Percentiles rank a stretch among this genome's conserved stretches.
Evolutionary conservation across 1,140 invertebrate genomes (phyloP).

Genomic region (Chrysoperla carnea): DNA sequence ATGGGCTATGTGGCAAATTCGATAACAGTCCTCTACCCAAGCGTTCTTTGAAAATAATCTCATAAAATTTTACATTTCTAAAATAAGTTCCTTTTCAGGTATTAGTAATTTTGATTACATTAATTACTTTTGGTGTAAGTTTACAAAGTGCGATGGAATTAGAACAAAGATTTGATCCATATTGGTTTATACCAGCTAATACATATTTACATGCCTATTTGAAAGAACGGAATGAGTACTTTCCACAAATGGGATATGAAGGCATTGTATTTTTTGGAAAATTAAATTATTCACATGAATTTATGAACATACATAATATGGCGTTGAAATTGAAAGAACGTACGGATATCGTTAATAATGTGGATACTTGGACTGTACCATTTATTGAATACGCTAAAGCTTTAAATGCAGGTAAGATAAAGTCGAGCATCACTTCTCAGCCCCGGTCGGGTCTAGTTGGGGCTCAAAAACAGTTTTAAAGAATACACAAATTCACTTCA

Average conservation of each 20-base stretch:
- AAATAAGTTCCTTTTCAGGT: slow-evolving; percentile 15
- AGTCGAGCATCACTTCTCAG: too few relatives aligned
- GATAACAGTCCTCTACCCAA: too few relatives aligned
- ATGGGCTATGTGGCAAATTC: too few relatives aligned
- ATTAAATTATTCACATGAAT: slow-evolving; percentile 43
- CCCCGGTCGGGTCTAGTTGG: too few relatives aligned
- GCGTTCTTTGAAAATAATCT: too few relatives aligned
- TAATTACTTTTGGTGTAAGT: slow-evolving; percentile 35
- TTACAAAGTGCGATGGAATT: slow-evolving; percentile 37
- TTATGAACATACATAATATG: slow-evolving; percentile 36
- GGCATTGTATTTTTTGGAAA: slow-evolving; percentile 48
- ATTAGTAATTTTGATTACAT: slow-evolving; percentile 36
- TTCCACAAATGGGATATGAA: slow-evolving; percentile 41
- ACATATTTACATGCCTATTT: slow-evolving; percentile 49
- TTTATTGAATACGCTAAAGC: slow-evolving; percentile 40
- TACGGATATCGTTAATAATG: slow-evolving; percentile 30
- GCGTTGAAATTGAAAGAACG: slow-evolving; percentile 30
- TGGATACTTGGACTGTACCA: slow-evolving; percentile 40
- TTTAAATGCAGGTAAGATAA: slow-evolving; percentile 15
- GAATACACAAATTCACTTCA: too few relatives aligned
- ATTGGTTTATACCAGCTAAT: slow-evolving; percentile 55
- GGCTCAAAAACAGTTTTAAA: too few relatives aligned
- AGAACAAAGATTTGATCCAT: slow-evolving; percentile 59
- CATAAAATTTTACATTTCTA: too few relatives aligned
- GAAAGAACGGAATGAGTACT: slow-evolving; percentile 31